phyloP scores from a whole-genome alignment of 2,797 vertebrate genomes.

The Amblyraja radiata region DNA sequence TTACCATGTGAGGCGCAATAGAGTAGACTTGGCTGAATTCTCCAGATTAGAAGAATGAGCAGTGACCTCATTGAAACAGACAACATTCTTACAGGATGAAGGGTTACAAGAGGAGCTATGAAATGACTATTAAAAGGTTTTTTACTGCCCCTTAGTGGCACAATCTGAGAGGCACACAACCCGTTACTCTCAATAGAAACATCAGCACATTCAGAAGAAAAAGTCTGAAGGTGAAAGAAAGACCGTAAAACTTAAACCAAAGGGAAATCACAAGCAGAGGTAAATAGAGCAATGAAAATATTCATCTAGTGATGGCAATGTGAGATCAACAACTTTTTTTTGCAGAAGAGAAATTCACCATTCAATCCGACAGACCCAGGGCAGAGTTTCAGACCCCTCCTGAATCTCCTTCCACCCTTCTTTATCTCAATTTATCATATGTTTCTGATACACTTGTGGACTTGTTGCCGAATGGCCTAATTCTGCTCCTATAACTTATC shows the following conservation, averaged over 20 bases:
- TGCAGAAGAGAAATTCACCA: not conserved
- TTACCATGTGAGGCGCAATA: too few relatives aligned
- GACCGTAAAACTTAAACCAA: not conserved
- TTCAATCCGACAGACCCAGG: not conserved
- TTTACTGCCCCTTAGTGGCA: slow-evolving; percentile 11
- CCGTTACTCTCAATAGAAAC: not conserved
- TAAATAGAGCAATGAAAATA: not conserved
- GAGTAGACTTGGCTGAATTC: too few relatives aligned
- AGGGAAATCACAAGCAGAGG: not conserved
- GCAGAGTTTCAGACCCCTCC: not conserved
- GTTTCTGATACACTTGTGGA: too few relatives aligned
- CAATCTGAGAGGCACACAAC: not conserved
- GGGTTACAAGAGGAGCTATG: not conserved
- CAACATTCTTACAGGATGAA: not conserved
- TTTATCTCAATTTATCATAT: not conserved
- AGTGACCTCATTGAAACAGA: too few relatives aligned
- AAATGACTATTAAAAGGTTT: not conserved
- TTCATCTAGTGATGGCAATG: not conserved
- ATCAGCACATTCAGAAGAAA: not conserved
- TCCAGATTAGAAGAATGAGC: too few relatives aligned
- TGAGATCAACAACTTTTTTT: not conserved
- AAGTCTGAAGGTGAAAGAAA: not conserved
- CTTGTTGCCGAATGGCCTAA: too few relatives aligned
- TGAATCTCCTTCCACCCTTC: not conserved
- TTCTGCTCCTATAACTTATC: too few relatives aligned